A percentile compares a stretch with the other conserved stretches of the same genome.
Conservation (phyloP, 2,888 invertebrate species). For the Eupeodes latifasciatus region DNA sequence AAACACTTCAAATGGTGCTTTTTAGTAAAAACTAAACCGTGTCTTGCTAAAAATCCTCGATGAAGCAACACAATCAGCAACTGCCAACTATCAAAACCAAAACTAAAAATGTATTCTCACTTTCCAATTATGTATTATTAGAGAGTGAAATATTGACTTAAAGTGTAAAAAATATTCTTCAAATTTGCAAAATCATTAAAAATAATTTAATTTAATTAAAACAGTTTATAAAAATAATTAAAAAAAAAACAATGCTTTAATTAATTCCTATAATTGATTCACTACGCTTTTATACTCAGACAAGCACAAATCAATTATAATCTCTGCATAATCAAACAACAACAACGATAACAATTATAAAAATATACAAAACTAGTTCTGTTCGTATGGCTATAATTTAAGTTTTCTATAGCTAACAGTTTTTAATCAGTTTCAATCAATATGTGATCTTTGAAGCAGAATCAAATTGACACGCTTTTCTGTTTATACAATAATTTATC, state of each 20-base stretch:
- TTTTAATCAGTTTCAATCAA: slow-evolving; percentile 43
- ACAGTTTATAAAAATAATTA: background rate
- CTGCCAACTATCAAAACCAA: no score
- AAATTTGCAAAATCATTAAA: background rate
- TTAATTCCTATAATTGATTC: background rate
- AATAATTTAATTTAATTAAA: background rate
- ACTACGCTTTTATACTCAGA: background rate
- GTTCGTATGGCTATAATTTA: background rate
- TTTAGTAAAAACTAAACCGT: no score
- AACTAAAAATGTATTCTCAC: no score
- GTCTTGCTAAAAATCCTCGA: no score
- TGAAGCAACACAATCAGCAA: no score
- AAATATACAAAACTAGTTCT: background rate
- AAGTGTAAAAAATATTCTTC: no score
- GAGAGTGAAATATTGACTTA: no score
- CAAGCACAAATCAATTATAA: slow-evolving; percentile 19
- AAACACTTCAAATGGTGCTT: no score
- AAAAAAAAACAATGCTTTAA: background rate
- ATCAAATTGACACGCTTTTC: slow-evolving; percentile 40
- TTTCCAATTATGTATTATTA: no score
- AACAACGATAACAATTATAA: background rate
- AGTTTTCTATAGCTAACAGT: background rate
- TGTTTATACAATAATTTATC: background rate
- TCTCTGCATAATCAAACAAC: slow-evolving; percentile 4
- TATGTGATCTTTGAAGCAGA: slow-evolving; percentile 37